Evolutionary conservation across 2,888 invertebrate genomes (phyloP).

Genomic region (Ornithoptera alexandrae): DNA sequence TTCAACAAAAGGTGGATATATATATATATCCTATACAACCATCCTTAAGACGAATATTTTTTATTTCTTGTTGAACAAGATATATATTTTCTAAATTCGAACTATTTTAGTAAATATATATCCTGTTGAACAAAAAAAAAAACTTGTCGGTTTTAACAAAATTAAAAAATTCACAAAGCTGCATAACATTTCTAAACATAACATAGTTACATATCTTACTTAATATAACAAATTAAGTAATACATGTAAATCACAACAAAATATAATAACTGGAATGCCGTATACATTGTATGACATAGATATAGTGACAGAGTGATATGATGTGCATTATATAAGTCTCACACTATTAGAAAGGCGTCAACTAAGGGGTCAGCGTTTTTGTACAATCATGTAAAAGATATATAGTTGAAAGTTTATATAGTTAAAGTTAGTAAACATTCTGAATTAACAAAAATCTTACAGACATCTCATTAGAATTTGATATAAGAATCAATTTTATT

Average conservation of each 20-base stretch:
- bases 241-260: background rate
- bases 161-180: no score
- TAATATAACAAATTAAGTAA: background rate
- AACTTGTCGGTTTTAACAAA: no score
- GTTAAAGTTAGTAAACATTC: background rate
- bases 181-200: background rate
- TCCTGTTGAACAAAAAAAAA: no score
- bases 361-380: conserved; percentile 37
- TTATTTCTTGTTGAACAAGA: no score
- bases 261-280: background rate
- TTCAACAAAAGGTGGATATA: no score
- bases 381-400: conserved; percentile 24
- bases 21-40: no score
- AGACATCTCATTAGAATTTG: no score
- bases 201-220: background rate
- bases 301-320: conserved; percentile 32
- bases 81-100: no score
- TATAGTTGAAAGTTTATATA: background rate
- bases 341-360: conserved; percentile 49
- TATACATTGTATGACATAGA: conserved; percentile 19
- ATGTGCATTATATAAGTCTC: conserved; percentile 43
- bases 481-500: no score
- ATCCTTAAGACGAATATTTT: no score
- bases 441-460: background rate
- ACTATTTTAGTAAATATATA: no score